Percentiles rank a stretch among this genome's conserved stretches.
phyloP scores from a whole-genome alignment of 2,113 vertebrate species.

The Salvator merianae region DNA sequence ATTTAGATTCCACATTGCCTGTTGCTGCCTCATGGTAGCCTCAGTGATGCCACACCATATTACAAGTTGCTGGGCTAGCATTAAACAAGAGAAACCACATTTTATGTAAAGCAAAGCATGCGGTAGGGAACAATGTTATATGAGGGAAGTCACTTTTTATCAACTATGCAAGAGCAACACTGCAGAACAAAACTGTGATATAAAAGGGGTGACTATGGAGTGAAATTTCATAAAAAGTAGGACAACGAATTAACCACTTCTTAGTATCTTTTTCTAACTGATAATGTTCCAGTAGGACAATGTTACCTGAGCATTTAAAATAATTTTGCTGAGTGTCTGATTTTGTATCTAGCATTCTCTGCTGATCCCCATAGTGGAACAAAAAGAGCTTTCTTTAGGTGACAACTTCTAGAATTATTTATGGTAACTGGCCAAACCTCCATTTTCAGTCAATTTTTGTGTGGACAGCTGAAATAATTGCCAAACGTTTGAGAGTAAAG shows the following conservation, averaged over 20 bases:
- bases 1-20: no score
- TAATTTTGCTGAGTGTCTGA: conserved; percentile 18
- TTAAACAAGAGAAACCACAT: no score
- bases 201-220: background rate
- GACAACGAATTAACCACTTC: conserved; percentile 10
- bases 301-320: conserved; percentile 26
- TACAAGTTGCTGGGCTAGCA: no score
- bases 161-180: no score
- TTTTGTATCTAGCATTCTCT: background rate
- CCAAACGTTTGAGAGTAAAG: conserved; percentile 26
- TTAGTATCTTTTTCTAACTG: conserved; percentile 28
- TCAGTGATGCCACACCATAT: no score
- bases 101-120: no score
- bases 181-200: background rate
- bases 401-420: conserved; percentile 2
- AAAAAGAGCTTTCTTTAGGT: conserved; percentile 11
- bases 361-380: conserved; percentile 30
- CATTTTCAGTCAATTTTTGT: conserved; percentile 29
- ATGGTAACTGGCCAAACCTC: conserved; percentile 23
- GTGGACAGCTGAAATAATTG: conserved; percentile 7
- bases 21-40: no score
- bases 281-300: background rate
- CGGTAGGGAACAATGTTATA: no score
- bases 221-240: conserved; percentile 33
- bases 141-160: no score